Conservation (phyloP, 2,113 vertebrate species). For the Cairina moschata region DNA sequence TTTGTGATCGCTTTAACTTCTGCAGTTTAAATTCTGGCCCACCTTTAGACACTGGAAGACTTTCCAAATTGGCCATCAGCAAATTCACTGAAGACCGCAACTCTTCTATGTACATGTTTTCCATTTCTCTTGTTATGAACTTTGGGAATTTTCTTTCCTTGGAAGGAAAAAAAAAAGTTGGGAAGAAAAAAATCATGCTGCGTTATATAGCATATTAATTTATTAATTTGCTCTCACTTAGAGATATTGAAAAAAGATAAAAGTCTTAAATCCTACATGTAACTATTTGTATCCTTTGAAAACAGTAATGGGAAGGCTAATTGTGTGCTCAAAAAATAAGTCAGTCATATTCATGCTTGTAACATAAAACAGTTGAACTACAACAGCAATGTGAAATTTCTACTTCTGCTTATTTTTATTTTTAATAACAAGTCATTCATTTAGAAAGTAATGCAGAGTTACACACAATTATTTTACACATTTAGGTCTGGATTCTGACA, state of each 20-base stretch:
- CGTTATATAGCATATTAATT: not conserved
- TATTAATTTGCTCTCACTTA: not conserved
- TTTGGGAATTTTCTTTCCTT: constrained; percentile 89
- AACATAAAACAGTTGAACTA: not conserved
- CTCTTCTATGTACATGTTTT: constrained; percentile 91
- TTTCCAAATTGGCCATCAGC: constrained; percentile 97
- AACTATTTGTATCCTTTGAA: not conserved
- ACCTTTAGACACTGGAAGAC: constrained; percentile 95
- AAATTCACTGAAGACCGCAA: constrained; percentile 91
- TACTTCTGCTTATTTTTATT: not conserved
- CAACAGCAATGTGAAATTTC: not conserved
- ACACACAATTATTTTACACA: not conserved
- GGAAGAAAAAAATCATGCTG: not conserved
- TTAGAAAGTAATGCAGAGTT: not conserved
- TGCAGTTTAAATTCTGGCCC: constrained; percentile 92
- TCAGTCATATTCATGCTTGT: not conserved
- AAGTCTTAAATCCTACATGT: not conserved
- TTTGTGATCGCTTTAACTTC: constrained; percentile 92
- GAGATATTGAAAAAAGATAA: not conserved
- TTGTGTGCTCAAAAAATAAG: not conserved
- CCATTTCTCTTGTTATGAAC: constrained; percentile 91
- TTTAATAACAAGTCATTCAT: not conserved
- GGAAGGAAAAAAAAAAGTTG: constrained; percentile 47
- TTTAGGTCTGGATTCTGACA: no score
- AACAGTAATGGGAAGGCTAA: not conserved